These are phyloP conservation scores for Myotis findleyi DNA, from an alignment of 2,797 vertebrate species.

Conservation along the genomic window DNA sequence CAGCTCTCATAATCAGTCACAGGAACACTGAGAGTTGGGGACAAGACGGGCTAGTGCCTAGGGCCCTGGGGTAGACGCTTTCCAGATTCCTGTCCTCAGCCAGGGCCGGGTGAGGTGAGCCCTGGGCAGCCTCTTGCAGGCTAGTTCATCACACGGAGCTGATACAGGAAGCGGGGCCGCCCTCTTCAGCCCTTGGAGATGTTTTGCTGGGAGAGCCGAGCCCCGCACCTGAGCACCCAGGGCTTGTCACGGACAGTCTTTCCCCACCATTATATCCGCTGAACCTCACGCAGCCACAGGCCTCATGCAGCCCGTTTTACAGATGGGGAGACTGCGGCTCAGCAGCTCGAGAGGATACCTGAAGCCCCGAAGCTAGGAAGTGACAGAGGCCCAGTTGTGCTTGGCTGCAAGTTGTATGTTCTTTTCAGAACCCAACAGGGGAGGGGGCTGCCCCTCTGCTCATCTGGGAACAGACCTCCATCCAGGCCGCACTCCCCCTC, in stretches of 20 bases:
- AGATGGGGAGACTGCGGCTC: not conserved
- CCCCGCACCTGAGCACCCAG: too few species aligned
- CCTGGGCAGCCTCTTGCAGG: not conserved
- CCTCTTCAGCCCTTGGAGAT: not conserved
- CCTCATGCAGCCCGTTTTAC: not conserved
- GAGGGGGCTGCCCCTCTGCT: not conserved
- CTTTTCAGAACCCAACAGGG: not conserved
- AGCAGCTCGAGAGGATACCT: not conserved
- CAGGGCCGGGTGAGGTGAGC: not conserved
- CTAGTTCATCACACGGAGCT: not conserved
- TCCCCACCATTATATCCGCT: not conserved
- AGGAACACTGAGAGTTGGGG: accelerated
- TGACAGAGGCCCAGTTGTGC: not conserved
- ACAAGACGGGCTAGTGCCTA: not conserved
- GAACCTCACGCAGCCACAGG: not conserved
- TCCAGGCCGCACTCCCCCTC: accelerated
- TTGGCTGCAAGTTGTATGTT: not conserved
- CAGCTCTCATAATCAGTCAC: not conserved
- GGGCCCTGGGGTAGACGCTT: accelerated
- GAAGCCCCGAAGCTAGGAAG: not conserved
- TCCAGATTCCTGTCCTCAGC: not conserved
- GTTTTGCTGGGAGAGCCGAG: not conserved
- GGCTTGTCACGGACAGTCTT: not conserved
- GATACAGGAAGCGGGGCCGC: not conserved
- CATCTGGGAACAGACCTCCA: not conserved